Percentiles rank a stretch among this genome's conserved stretches.
Evolutionary conservation across 2,888 invertebrate species (phyloP).

Genomic region (Stenchaetothrips biformis): DNA sequence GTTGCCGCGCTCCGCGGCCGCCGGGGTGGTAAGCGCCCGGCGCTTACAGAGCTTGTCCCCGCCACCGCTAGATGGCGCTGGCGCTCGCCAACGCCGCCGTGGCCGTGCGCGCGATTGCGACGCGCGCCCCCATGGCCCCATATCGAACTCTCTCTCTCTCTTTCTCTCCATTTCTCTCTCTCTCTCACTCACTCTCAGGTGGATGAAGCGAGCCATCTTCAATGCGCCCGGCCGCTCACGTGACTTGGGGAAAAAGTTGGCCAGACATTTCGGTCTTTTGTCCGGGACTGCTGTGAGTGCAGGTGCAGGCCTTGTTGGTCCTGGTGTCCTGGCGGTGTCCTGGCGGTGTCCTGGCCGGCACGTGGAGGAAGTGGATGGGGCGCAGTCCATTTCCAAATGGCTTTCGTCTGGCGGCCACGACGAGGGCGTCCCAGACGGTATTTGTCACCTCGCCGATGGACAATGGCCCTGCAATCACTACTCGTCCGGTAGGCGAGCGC

Average conservation of each 20-base stretch:
- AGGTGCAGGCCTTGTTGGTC: neutral
- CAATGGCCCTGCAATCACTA: conserved; percentile 17
- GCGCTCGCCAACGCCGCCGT: neutral
- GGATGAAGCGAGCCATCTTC: neutral
- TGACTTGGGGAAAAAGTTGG: too few species aligned
- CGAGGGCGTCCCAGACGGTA: conserved; percentile 4
- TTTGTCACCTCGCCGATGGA: conserved; percentile 10
- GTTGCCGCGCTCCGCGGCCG: too few species aligned
- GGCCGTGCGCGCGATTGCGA: neutral
- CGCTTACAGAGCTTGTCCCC: neutral
- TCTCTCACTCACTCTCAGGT: neutral
- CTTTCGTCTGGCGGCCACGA: neutral
- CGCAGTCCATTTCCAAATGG: conserved; percentile 13
- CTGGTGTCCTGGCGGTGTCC: neutral
- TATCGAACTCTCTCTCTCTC: neutral
- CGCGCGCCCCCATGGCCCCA: neutral
- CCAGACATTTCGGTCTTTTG: conserved; percentile 1
- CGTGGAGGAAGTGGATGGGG: neutral
- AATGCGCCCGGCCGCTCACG: neutral
- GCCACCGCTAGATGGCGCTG: conserved; percentile 10
- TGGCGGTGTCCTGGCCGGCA: neutral
- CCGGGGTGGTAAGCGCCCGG: too few species aligned
- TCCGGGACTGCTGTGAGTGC: neutral
- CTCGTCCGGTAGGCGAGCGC: neutral
- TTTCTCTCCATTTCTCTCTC: neutral